phyloP scores from a whole-genome alignment of 2,113 vertebrate genomes.

The Laticauda laticaudata region DNA sequence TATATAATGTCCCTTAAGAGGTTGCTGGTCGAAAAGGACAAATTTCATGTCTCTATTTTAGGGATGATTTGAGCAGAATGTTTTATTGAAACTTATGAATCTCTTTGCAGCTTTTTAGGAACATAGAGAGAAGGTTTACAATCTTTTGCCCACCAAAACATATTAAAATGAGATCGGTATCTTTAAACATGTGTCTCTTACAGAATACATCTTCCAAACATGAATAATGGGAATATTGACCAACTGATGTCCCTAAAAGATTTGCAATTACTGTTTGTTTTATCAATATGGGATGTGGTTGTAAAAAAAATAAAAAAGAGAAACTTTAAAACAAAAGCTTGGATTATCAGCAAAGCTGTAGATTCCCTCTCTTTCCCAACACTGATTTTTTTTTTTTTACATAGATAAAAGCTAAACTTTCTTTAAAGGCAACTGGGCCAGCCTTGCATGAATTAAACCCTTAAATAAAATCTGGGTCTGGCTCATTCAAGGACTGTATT shows the following conservation, averaged over 20 bases:
- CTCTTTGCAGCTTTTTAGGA: not conserved
- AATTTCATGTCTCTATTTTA: not conserved
- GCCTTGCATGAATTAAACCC: not conserved
- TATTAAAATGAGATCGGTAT: not conserved
- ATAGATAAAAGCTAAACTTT: not conserved
- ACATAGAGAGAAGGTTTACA: not conserved
- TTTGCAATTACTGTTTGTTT: not conserved
- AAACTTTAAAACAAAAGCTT: not conserved
- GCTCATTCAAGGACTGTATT: not conserved
- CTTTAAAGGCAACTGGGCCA: not conserved
- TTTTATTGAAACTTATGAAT: not conserved
- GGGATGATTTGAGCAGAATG: not conserved
- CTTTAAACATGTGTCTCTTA: not conserved
- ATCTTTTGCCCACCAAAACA: not conserved
- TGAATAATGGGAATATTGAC: not conserved
- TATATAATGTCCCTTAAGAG: conserved; percentile 23
- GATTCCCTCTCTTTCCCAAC: not conserved
- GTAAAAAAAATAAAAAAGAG: not conserved
- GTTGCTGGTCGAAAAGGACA: conserved; percentile 20
- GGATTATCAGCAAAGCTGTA: not conserved
- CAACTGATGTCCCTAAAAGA: fast-evolving
- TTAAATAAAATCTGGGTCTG: not conserved
- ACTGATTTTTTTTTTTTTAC: not conserved
- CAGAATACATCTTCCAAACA: not conserved
- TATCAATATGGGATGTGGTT: not conserved